Percentiles rank a stretch among this genome's conserved stretches.
Evolutionary conservation across 2,113 vertebrate genomes (phyloP).

Genomic region (Sclerurus mexicanus): DNA sequence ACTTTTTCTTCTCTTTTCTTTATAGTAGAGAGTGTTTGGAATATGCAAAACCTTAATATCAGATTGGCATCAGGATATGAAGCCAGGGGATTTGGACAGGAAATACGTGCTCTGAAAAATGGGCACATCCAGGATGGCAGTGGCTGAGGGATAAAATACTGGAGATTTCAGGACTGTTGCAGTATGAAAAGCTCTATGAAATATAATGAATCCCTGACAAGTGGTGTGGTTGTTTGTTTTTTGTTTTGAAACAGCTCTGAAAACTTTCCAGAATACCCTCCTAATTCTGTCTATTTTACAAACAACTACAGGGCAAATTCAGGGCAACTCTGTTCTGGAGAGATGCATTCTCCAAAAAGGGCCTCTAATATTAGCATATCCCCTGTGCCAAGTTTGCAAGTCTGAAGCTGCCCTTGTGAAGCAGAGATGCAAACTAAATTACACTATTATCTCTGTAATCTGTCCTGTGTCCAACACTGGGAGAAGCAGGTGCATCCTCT

Average conservation of each 20-base stretch:
- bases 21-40: neutral
- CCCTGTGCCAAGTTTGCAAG: neutral
- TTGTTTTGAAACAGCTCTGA: neutral
- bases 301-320: neutral
- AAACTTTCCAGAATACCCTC: neutral
- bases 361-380: neutral
- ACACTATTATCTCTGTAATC: neutral
- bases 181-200: neutral
- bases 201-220: neutral
- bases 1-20: neutral
- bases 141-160: neutral
- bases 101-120: neutral
- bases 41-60: neutral
- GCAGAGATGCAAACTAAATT: neutral
- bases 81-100: neutral
- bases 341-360: neutral
- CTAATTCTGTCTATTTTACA: neutral
- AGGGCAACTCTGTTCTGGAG: neutral
- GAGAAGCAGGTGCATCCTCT: constrained; percentile 17
- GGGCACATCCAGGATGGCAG: neutral
- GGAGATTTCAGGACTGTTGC: neutral
- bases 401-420: neutral
- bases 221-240: neutral
- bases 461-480: neutral
- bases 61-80: neutral